A percentile compares a stretch with the other conserved stretches of the same genome.
Conservation (phyloP, 2,113 vertebrate genomes). For the Grus americana region DNA sequence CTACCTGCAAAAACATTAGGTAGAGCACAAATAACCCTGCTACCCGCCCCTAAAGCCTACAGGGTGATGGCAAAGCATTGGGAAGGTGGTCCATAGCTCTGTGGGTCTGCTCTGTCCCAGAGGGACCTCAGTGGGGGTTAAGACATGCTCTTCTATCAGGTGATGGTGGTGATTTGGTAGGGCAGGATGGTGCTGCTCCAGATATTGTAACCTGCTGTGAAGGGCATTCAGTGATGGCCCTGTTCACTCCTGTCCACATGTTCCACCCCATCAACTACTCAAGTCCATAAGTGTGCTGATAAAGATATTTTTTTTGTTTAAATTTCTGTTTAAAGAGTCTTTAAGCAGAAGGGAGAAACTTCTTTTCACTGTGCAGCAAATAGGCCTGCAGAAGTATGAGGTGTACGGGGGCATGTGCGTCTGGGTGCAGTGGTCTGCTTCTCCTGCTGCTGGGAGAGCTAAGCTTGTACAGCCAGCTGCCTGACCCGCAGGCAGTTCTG, state of each 20-base stretch:
- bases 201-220: background rate
- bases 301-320: background rate
- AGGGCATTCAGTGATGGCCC: background rate
- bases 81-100: background rate
- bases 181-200: background rate
- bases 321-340: background rate
- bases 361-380: background rate
- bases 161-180: background rate
- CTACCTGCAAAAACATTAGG: background rate
- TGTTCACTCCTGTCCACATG: background rate
- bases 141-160: background rate
- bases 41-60: background rate
- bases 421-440: background rate
- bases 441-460: background rate
- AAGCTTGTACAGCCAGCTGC: background rate
- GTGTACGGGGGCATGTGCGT: accelerated
- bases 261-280: background rate
- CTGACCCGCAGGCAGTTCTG: background rate
- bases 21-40: background rate
- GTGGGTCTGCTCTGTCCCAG: background rate
- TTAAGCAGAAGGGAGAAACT: background rate
- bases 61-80: background rate
- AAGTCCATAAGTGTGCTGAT: background rate
- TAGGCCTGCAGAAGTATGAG: background rate
- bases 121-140: background rate